A percentile compares a stretch with the other conserved stretches of the same genome.
phyloP scores from a whole-genome alignment of 2,113 vertebrate genomes.

The Leptocoma aspasia region DNA sequence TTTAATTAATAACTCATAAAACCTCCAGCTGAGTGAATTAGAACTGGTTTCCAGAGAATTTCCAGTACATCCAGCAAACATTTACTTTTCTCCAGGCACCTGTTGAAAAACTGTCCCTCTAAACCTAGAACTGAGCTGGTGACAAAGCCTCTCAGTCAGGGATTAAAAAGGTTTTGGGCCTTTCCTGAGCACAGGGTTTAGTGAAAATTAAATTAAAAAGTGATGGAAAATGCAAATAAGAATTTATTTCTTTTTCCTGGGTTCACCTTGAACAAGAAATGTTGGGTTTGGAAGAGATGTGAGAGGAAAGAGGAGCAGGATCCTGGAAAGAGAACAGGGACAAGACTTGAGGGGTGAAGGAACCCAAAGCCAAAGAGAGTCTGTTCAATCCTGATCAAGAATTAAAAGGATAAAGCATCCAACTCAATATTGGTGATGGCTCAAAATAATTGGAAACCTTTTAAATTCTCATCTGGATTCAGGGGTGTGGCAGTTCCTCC shows the following conservation, averaged over 20 bases:
- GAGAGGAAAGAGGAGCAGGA: not conserved
- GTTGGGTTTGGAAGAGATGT: not conserved
- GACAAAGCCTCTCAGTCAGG: not conserved
- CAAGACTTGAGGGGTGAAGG: not conserved
- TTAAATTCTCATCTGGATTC: not conserved
- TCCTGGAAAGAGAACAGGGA: not conserved
- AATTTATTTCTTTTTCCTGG: not conserved
- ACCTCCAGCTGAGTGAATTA: not conserved
- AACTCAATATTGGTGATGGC: not conserved
- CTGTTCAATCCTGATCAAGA: not conserved
- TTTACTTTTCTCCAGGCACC: not conserved
- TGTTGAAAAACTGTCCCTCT: not conserved
- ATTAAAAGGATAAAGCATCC: not conserved
- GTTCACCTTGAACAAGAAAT: not conserved
- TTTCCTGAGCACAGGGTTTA: not conserved
- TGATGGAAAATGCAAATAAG: not conserved
- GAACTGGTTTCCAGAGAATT: not conserved
- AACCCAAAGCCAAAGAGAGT: not conserved
- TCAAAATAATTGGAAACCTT: not conserved
- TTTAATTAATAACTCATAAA: not conserved
- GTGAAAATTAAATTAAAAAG: not conserved
- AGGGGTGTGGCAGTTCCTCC: not conserved
- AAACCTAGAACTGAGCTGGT: not conserved
- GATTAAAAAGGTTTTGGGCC: not conserved
- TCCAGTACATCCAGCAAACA: not conserved